Evolutionary conservation across 2,797 vertebrate genomes (phyloP).

Genomic region (Chaunax sp.): DNA sequence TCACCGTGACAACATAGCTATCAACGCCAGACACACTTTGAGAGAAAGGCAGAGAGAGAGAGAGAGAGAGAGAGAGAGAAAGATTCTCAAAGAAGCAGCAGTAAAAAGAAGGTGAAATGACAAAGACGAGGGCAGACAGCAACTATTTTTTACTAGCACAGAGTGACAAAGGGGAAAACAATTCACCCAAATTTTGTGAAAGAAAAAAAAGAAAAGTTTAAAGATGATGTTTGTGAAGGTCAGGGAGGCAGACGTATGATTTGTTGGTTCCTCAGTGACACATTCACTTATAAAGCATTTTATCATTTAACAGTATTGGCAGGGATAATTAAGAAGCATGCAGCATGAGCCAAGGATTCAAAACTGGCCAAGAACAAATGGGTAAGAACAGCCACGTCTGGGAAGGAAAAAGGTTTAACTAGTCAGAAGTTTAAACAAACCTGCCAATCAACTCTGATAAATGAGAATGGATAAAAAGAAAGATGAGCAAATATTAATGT

Average conservation of each 20-base stretch:
- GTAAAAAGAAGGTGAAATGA: constrained; percentile 25
- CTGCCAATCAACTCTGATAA: constrained; percentile 39
- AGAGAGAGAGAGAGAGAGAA: not conserved
- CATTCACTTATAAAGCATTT: constrained; percentile 44
- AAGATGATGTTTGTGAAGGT: constrained; percentile 23
- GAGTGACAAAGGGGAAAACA: not conserved
- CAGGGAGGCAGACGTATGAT: constrained; percentile 19
- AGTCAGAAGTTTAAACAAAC: constrained; percentile 40
- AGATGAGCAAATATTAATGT: not conserved
- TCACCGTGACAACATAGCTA: constrained; percentile 44
- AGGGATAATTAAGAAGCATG: constrained; percentile 60
- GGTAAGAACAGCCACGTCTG: constrained; percentile 28
- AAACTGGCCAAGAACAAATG: constrained; percentile 61
- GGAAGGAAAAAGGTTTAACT: constrained; percentile 63
- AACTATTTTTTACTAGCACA: constrained; percentile 1
- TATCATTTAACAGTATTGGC: constrained; percentile 40
- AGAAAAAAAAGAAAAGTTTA: constrained; percentile 2
- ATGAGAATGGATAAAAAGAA: constrained; percentile 7
- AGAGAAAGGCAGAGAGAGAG: constrained; percentile 5
- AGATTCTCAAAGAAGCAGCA: constrained; percentile 8
- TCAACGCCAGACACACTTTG: constrained; percentile 44
- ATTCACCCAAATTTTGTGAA: constrained; percentile 1
- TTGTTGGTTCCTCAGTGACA: constrained; percentile 36
- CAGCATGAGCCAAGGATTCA: constrained; percentile 50
- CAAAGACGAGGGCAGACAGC: constrained; percentile 20